Conservation (phyloP, 2,888 invertebrate genomes). For the Platynereis dumerilii region DNA sequence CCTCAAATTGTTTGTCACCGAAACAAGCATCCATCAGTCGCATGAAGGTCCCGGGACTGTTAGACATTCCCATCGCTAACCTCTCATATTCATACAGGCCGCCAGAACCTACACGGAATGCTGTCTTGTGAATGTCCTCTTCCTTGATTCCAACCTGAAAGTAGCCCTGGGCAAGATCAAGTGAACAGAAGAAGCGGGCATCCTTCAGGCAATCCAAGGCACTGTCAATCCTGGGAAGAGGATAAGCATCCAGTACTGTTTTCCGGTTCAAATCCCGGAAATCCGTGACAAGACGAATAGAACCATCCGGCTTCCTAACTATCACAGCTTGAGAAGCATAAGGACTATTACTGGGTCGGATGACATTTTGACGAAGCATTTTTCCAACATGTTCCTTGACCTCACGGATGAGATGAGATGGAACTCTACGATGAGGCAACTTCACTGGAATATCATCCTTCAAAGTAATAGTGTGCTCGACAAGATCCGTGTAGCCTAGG, state of each 20-base stretch:
- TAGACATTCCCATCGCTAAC: too few species aligned
- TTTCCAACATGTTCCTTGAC: not conserved
- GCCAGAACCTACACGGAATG: too few species aligned
- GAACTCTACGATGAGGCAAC: too few species aligned
- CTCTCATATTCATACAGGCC: too few species aligned
- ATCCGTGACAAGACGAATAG: too few species aligned
- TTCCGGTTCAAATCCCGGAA: slow-evolving; percentile 30
- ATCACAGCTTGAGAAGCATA: slow-evolving; percentile 14
- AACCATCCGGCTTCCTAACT: slow-evolving; percentile 32
- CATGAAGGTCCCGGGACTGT: too few species aligned
- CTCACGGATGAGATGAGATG: too few species aligned
- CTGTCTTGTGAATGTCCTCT: slow-evolving; percentile 37
- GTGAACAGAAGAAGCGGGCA: slow-evolving; percentile 32
- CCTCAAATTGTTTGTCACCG: too few species aligned
- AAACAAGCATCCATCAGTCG: too few species aligned
- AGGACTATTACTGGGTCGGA: too few species aligned
- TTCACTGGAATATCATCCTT: not conserved
- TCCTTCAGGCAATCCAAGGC: slow-evolving; percentile 36
- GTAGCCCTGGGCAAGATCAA: slow-evolving; percentile 39
- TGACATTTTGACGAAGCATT: too few species aligned
- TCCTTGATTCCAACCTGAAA: slow-evolving; percentile 40
- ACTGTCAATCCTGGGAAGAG: slow-evolving; percentile 29
- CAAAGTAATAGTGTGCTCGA: not conserved
- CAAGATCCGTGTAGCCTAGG: not conserved
- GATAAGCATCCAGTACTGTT: slow-evolving; percentile 33